Evolutionary conservation across 2,113 vertebrate species (phyloP), one percentile per base, ranked within the genome.

Genomic region (Gila orcuttii): DNA sequence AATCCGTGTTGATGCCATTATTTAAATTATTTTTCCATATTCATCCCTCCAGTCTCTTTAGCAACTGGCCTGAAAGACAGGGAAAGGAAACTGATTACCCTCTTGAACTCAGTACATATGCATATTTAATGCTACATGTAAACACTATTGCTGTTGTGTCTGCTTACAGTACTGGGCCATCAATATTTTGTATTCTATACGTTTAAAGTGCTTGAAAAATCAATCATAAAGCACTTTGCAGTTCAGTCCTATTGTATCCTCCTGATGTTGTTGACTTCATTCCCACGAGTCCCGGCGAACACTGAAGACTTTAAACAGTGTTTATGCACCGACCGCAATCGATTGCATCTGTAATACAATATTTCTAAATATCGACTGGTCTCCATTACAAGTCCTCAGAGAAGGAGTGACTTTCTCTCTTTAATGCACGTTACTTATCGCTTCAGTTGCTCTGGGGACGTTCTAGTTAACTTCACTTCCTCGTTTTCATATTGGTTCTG

Each of bases 191-290:
- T 23, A 25, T 79, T 50, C 82, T 81, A 69, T 83, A 85, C 25
- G 42, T 59, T 89, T 87, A 82, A 85, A 86, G 69, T 88, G 79
- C 19, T 6, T 36, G 83, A 45, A 59, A 79, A 91, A 89, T 93
- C 88, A 88, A 87, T 90, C 60, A 45, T 87, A 88, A 91, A 91
- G 89, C 86, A 90, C 92, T 92, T 89, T 23, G 68, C 33, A 23
- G 19, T 69, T 39, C 33, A 10, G n/a, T 64, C 66, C 82, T 39
- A 81, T 81, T 87, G 84, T 86, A 81, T 77, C 69, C 78, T 2
- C 87, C 89, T 60, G 79, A 90, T 90, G 79, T 52, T 66, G 42
- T 55, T 10, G 52, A 52, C 25, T 81, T 33, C 15, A 36, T 66
- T 83, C 12, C 79, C 89, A 50, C 42, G 21, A 45, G 81, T 42